These are phyloP conservation scores for Guaruba guarouba DNA, from an alignment of 2,113 vertebrate species.

Conservation along the genomic window DNA sequence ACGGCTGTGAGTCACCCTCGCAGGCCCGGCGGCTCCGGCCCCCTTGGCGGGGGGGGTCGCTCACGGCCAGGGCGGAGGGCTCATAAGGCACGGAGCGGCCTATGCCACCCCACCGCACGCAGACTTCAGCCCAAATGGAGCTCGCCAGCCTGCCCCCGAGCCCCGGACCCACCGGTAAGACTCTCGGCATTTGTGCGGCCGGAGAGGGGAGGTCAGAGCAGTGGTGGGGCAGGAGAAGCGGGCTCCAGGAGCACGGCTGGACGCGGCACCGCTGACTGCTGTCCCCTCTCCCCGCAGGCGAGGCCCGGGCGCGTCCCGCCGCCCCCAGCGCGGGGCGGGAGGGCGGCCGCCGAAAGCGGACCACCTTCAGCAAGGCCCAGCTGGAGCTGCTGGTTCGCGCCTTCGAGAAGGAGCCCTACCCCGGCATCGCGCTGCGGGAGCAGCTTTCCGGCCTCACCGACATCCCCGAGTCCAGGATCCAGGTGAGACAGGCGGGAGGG, in stretches of 20 bases:
- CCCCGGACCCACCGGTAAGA: background rate
- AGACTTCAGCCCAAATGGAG: background rate
- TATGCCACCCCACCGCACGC: background rate
- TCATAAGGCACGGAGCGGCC: background rate
- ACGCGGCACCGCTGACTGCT: background rate
- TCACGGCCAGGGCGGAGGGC: background rate
- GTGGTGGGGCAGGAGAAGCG: background rate
- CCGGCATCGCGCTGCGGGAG: conserved; percentile 50
- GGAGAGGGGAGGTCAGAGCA: background rate
- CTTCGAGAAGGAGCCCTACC: conserved; percentile 60
- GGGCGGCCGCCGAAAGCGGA: conserved; percentile 40
- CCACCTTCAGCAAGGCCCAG: conserved; percentile 43
- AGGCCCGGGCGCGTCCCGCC: background rate
- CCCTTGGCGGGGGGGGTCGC: conserved; percentile 22
- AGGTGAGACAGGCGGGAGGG: conserved; percentile 20
- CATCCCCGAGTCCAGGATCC: conserved; percentile 55
- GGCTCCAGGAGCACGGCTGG: background rate
- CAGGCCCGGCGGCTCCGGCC: background rate
- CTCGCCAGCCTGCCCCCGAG: background rate
- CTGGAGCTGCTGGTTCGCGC: conserved; percentile 47
- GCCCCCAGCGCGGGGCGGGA: background rate
- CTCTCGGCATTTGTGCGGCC: background rate
- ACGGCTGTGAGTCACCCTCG: conserved; percentile 41
- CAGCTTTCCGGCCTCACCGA: conserved; percentile 43
- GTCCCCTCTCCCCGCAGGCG: background rate